Conservation (phyloP, 2,888 invertebrate species). For the Cerceris rybyensis region DNA sequence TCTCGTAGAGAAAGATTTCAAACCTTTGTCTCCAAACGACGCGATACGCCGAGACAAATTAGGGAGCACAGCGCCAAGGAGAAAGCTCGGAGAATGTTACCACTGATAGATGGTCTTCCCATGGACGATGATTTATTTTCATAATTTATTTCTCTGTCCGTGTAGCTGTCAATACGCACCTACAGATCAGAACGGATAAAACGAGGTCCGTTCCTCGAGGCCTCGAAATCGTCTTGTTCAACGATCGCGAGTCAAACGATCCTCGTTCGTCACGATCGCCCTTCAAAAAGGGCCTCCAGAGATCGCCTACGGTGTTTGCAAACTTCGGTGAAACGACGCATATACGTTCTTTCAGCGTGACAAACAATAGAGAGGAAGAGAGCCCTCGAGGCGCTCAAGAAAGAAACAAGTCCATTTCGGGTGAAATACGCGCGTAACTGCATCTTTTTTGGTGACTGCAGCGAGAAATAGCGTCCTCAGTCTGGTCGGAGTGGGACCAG, state of each 20-base stretch:
- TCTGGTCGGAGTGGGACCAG: constrained; percentile 39
- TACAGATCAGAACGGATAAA: constrained; percentile 49
- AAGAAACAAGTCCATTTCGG: constrained; percentile 54
- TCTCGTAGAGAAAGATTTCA: no score
- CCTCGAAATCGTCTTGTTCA: background rate
- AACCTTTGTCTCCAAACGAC: no score
- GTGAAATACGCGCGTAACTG: constrained; percentile 58
- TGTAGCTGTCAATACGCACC: constrained; percentile 55
- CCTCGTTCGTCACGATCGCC: constrained; percentile 51
- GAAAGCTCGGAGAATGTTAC: background rate
- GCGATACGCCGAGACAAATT: background rate
- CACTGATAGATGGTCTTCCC: constrained; percentile 40
- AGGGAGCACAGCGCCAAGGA: background rate
- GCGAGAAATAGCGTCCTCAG: constrained; percentile 47
- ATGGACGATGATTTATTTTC: constrained; percentile 54
- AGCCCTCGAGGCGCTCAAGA: constrained; percentile 28
- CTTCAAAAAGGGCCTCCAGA: background rate
- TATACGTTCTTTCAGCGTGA: constrained; percentile 43
- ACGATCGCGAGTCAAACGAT: constrained; percentile 17
- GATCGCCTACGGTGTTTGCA: constrained; percentile 64
- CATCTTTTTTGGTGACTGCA: constrained; percentile 37
- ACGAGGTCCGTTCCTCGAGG: constrained; percentile 16
- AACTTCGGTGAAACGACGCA: constrained; percentile 56
- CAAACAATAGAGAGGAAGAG: constrained; percentile 65
- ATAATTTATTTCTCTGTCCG: constrained; percentile 55